A percentile compares a stretch with the other conserved stretches of the same genome.
Conservation (phyloP, 2,888 invertebrate species). For the Liopterus haemorrhoidalis region DNA sequence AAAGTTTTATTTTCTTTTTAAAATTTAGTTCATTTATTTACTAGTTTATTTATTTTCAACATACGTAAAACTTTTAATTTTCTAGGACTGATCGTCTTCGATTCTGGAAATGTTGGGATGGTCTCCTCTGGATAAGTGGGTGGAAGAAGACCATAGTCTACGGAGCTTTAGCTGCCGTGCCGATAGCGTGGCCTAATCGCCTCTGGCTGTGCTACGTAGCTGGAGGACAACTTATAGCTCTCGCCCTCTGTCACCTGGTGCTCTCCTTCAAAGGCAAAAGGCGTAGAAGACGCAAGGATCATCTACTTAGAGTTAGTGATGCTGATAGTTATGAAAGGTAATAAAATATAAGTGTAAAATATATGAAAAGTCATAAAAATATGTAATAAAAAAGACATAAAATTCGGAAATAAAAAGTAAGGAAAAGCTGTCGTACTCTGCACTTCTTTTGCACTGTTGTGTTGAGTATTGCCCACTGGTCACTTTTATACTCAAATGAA, state of each 20-base stretch:
- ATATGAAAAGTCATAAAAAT: too few species aligned
- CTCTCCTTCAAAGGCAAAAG: slow-evolving; percentile 39
- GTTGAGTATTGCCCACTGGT: too few species aligned
- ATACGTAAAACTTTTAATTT: too few species aligned
- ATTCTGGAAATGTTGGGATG: slow-evolving; percentile 41
- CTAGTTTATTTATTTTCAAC: too few species aligned
- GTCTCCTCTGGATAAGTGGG: slow-evolving; percentile 39
- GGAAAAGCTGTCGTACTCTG: too few species aligned
- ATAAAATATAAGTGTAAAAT: too few species aligned
- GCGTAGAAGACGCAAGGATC: slow-evolving; percentile 38
- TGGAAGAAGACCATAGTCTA: slow-evolving; percentile 44
- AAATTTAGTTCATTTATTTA: too few species aligned
- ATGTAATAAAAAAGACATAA: too few species aligned
- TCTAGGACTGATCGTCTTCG: slow-evolving; percentile 40
- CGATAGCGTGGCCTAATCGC: slow-evolving; percentile 44
- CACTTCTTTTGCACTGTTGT: too few species aligned
- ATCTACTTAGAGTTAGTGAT: slow-evolving; percentile 39
- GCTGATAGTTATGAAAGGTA: slow-evolving; percentile 45
- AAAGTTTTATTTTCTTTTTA: too few species aligned
- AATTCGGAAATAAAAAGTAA: too few species aligned
- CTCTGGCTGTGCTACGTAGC: slow-evolving; percentile 51
- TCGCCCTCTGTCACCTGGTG: slow-evolving; percentile 46
- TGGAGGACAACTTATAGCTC: slow-evolving; percentile 45
- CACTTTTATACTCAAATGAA: too few species aligned
- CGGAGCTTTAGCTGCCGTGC: slow-evolving; percentile 40